phyloP scores from a whole-genome alignment of 2,797 vertebrate species.

The Tauraco hartlaubi region DNA sequence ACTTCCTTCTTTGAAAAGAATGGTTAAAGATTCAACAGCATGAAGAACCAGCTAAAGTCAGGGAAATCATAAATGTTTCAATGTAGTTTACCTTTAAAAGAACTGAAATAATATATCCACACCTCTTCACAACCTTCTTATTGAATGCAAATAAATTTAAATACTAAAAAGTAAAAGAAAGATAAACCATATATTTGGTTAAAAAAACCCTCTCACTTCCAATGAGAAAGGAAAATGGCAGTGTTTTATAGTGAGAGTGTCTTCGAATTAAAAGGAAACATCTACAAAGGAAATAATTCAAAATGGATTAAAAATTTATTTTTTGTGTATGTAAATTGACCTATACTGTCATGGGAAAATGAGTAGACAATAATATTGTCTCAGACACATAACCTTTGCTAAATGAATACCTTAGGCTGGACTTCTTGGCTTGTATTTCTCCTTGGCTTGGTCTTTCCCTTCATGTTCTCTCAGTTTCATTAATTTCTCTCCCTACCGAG shows the following conservation, averaged over 20 bases:
- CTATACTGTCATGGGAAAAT: neutral
- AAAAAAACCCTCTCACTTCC: neutral
- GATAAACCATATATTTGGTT: rapidly evolving
- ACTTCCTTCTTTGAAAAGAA: neutral
- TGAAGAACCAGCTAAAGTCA: neutral
- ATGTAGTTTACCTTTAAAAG: neutral
- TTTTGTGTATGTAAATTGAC: neutral
- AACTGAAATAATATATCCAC: neutral
- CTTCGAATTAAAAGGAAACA: neutral
- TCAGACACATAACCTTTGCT: neutral
- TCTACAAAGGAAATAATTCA: neutral
- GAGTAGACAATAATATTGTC: neutral
- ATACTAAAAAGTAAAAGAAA: neutral
- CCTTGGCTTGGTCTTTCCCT: neutral
- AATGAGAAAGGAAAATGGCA: neutral
- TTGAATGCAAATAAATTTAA: neutral
- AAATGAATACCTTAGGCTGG: neutral
- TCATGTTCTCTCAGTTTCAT: neutral
- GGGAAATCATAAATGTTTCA: neutral
- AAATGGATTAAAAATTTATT: neutral
- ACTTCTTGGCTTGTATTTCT: neutral
- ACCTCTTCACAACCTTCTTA: neutral
- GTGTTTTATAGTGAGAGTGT: neutral
- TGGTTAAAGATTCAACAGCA: neutral
- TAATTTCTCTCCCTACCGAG: neutral